Evolutionary conservation across 2,797 vertebrate genomes (phyloP).

Genomic region (Peromyscus melanophrys): DNA sequence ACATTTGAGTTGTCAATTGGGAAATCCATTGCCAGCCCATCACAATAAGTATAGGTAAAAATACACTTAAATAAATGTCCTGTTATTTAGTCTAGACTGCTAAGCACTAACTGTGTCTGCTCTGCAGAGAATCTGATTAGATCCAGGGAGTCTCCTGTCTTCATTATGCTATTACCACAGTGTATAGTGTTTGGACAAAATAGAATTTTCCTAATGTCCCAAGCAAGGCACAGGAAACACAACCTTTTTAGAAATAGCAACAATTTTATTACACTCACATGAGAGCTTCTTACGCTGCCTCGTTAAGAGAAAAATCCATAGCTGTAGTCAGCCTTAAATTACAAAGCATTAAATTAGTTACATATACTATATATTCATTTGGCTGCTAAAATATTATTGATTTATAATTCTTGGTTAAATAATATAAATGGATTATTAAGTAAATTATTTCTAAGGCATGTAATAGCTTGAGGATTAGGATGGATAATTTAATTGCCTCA

Average conservation of each 20-base stretch:
- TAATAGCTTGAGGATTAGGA: constrained; percentile 9
- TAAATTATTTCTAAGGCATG: constrained; percentile 50
- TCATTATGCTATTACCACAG: constrained; percentile 70
- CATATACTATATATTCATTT: background rate
- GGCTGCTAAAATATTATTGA: constrained; percentile 26
- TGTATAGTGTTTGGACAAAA: constrained; percentile 63
- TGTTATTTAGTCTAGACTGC: constrained; percentile 70
- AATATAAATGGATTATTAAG: constrained; percentile 43
- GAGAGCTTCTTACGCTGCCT: constrained; percentile 17
- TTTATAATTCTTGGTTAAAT: constrained; percentile 47
- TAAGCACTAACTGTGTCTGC: constrained; percentile 67
- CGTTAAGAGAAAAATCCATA: constrained; percentile 57
- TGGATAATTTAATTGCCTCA: constrained; percentile 25
- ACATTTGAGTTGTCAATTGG: constrained; percentile 48
- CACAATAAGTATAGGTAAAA: constrained; percentile 60
- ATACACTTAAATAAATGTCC: constrained; percentile 68
- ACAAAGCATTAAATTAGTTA: constrained; percentile 44
- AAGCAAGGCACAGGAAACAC: constrained; percentile 59
- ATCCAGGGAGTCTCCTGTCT: constrained; percentile 47
- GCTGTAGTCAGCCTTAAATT: constrained; percentile 62
- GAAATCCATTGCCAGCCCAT: constrained; percentile 52
- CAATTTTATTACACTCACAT: constrained; percentile 55
- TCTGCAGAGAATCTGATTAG: constrained; percentile 69
- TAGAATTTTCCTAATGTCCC: constrained; percentile 69
- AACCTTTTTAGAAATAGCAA: constrained; percentile 54